Base-by-base conservation (phyloP, 2,113 vertebrate species). In the Trachemys scripta region DNA sequence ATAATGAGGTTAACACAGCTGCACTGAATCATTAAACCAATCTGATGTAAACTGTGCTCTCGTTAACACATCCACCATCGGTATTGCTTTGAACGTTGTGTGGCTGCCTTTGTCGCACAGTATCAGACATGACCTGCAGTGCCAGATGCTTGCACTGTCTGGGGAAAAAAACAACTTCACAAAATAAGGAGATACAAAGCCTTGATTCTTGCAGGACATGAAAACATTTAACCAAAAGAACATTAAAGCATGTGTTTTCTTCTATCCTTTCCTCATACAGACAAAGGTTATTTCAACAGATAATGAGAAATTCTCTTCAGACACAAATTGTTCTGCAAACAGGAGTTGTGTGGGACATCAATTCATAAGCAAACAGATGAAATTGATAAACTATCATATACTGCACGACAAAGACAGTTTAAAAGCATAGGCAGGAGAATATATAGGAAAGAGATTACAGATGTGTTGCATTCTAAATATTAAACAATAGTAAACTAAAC, bases 11-110 rank as follows among this genome's bases (percentile, higher is more conserved):
- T 75, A 92, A 87, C 75, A 84, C 84, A 95, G 92, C 84, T 59
- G 75, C 87, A 82, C 45, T 57, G 94, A 65, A 92, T 97, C 96
- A 96, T 93, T 97, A 95, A 82, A 89, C 80, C 80, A 90, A 95
- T 96, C 82, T 49, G 81, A 92, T 91, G 92, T 84, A 94, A 93
- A 86, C 88, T 87, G 89, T 49, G 10, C 90, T 97, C 82, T 38
- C 16, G 45, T 95, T 90, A 95, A 72, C 89, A 75, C 85, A 56
- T 89, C 80, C 53, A 76, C 89, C 95, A 93, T 95, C 94, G 12
- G 53, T 27, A 88, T 76, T 80, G 42, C 91, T 90, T 17, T 1
- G 83, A 91, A 45, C 25, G 35, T 35, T 35, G 84, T n/a, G 85
- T 54, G 84, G 85, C 84, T 84, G 76, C 91, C 88, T 93, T 94